These are phyloP conservation scores for Leucoraja erinaceus DNA, from an alignment of 2,113 vertebrate genomes.

Conservation along the genomic window DNA sequence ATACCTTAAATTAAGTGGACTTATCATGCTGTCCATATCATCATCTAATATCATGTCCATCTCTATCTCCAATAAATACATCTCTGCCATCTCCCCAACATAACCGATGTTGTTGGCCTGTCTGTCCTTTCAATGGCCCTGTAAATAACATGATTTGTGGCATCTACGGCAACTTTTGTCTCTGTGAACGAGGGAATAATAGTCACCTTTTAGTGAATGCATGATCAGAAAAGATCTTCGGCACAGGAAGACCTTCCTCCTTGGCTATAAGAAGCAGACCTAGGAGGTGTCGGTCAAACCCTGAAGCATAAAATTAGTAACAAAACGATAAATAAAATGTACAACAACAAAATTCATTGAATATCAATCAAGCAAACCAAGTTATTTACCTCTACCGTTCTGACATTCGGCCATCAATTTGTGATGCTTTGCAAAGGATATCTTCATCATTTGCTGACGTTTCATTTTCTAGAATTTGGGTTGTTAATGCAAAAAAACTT, in stretches of 20 bases:
- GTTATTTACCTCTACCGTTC: slow-evolving; percentile 70
- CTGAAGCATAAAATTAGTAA: slow-evolving; percentile 50
- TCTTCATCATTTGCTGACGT: slow-evolving; percentile 63
- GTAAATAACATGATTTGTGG: too few relatives aligned
- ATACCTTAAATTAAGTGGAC: too few relatives aligned
- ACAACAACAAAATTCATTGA: background rate
- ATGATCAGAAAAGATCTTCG: slow-evolving; percentile 76
- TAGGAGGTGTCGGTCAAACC: slow-evolving; percentile 89
- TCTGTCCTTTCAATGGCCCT: too few relatives aligned
- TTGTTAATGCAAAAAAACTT: background rate
- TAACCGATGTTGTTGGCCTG: too few relatives aligned
- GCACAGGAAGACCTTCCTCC: slow-evolving; percentile 72
- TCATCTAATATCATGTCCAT: too few relatives aligned
- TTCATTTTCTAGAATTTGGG: slow-evolving; percentile 55
- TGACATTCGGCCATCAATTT: slow-evolving; percentile 84
- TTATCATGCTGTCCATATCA: too few relatives aligned
- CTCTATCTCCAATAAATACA: too few relatives aligned
- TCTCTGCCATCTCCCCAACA: too few relatives aligned
- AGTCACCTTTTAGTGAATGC: slow-evolving; percentile 79
- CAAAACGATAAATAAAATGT: slow-evolving; percentile 37
- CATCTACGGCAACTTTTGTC: background rate
- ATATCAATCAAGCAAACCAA: background rate
- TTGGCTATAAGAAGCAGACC: slow-evolving; percentile 79
- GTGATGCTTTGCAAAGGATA: slow-evolving; percentile 80
- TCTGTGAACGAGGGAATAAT: background rate